These are phyloP conservation scores for Phaonia tiefii DNA, from an alignment of 2,888 invertebrate species.

Conservation along the genomic window DNA sequence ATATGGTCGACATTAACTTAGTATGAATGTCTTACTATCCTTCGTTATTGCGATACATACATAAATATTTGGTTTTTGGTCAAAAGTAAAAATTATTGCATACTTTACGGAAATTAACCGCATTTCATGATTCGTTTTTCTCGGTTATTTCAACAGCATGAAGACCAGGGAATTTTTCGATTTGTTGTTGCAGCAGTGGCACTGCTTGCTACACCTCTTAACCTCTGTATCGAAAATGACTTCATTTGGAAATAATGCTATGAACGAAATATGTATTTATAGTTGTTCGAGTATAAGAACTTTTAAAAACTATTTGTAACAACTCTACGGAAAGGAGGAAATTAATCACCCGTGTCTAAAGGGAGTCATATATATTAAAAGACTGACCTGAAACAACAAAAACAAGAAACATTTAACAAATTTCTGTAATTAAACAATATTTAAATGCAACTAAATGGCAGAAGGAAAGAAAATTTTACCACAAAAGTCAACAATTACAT, in stretches of 20 bases:
- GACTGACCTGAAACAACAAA: too few relatives aligned
- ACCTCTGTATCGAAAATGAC: conserved; percentile 40
- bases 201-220: conserved; percentile 26
- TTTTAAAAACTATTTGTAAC: conserved; percentile 15
- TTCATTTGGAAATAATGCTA: conserved; percentile 60
- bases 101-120: conserved; percentile 79
- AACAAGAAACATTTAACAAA: too few relatives aligned
- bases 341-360: conserved; percentile 63
- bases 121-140: conserved; percentile 70
- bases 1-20: not conserved
- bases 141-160: conserved; percentile 34
- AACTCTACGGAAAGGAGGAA: conserved; percentile 58
- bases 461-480: too few relatives aligned
- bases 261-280: conserved; percentile 49
- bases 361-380: conserved; percentile 60
- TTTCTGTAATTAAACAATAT: too few relatives aligned
- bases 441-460: too few relatives aligned
- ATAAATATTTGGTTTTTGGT: conserved; percentile 70
- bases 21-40: conserved; percentile 15
- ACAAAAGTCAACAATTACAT: too few relatives aligned
- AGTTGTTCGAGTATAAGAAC: not conserved
- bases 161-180: conserved; percentile 29
- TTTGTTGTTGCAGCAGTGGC: not conserved
- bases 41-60: conserved; percentile 40
- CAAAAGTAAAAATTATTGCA: conserved; percentile 77